These are phyloP conservation scores for Yasuhikotakia modesta DNA, from an alignment of 2,797 vertebrate species.

Conservation along the genomic window DNA sequence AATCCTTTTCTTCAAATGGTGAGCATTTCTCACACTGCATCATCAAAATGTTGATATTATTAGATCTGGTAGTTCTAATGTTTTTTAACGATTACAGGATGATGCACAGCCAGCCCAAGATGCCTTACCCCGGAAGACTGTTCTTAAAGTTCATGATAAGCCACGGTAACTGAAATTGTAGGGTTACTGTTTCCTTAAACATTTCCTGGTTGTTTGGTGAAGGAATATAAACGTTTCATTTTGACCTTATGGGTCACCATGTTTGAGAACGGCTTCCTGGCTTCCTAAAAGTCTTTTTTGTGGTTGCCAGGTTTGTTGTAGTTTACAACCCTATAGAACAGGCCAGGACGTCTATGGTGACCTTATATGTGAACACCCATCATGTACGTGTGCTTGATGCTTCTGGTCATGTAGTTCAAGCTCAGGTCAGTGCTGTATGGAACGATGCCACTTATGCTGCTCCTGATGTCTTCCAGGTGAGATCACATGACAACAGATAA, in stretches of 20 bases:
- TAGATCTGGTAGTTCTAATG: neutral
- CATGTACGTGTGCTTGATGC: slow-evolving; percentile 73
- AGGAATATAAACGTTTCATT: neutral
- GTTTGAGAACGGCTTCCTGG: neutral
- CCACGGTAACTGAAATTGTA: slow-evolving; percentile 77
- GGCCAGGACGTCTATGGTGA: slow-evolving; percentile 77
- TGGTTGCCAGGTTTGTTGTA: slow-evolving; percentile 78
- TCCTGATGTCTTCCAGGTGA: slow-evolving; percentile 82
- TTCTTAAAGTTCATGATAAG: slow-evolving; percentile 73
- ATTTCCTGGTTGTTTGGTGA: neutral
- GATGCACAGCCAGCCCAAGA: slow-evolving; percentile 83
- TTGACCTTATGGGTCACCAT: neutral
- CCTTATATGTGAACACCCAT: slow-evolving; percentile 75
- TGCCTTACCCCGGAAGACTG: slow-evolving; percentile 79
- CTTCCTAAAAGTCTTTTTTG: neutral
- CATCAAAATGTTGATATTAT: neutral
- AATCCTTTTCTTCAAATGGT: slow-evolving; percentile 84
- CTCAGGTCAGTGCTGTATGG: slow-evolving; percentile 88
- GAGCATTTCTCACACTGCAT: slow-evolving; percentile 53
- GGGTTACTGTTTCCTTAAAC: neutral
- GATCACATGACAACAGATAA: neutral
- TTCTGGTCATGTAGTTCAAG: slow-evolving; percentile 72
- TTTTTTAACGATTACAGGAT: slow-evolving; percentile 72
- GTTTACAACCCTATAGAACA: slow-evolving; percentile 86
- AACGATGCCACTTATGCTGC: slow-evolving; percentile 71